Evolutionary conservation across 2,113 vertebrate species (phyloP).

Genomic region (Ciconia stormi): DNA sequence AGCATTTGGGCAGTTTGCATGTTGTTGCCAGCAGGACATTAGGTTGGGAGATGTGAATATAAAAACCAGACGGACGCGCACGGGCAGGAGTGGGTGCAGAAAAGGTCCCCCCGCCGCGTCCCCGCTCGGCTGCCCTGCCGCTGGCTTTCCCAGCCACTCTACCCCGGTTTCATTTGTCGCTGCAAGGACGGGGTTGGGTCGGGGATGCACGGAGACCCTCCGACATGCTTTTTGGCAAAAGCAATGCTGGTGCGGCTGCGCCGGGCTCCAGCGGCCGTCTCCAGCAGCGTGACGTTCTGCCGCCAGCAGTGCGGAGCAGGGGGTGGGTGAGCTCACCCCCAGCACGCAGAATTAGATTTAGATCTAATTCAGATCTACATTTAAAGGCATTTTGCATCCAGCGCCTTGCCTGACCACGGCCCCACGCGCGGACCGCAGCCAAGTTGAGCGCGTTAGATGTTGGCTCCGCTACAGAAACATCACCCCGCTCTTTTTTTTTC

Average conservation of each 20-base stretch:
- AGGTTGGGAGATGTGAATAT: neutral
- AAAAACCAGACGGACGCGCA: neutral
- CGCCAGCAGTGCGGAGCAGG: fast-evolving
- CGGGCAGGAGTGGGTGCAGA: neutral
- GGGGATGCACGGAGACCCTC: neutral
- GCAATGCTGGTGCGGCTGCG: fast-evolving
- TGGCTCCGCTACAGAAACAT: slow-evolving; percentile 26
- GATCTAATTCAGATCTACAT: neutral
- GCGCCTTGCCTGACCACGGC: neutral
- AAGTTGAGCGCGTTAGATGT: neutral
- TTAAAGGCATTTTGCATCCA: neutral
- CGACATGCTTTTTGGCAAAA: neutral
- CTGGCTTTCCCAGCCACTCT: neutral
- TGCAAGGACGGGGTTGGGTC: too few species aligned
- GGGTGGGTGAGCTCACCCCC: neutral
- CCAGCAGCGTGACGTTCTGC: neutral
- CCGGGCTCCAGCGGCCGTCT: fast-evolving
- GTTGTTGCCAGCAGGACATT: neutral
- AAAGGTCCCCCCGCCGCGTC: too few species aligned
- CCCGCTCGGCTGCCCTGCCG: neutral
- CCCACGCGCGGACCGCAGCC: neutral
- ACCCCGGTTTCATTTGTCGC: neutral
- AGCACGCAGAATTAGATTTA: neutral
- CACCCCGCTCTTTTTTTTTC: neutral
- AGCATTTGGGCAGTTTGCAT: fast-evolving